A percentile compares a stretch with the other conserved stretches of the same genome.
Conservation (phyloP, 2,888 invertebrate genomes). For the Eupithecia tripunctaria region DNA sequence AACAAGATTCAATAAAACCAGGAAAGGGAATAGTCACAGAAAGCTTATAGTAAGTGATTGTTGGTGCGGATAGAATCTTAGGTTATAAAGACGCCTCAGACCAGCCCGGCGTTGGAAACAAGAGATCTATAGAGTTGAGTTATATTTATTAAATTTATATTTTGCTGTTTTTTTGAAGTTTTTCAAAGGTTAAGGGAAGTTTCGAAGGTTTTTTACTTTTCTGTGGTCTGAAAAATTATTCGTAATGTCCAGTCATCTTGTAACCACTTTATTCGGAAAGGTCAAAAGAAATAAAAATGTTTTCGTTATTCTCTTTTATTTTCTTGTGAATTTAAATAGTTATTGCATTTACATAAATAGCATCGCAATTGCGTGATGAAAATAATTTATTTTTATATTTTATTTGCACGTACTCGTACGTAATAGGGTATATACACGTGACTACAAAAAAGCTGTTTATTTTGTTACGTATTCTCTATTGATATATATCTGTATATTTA, state of each 20-base stretch:
- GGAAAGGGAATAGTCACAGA: constrained; percentile 63
- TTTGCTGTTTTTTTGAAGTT: not conserved
- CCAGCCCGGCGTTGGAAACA: constrained; percentile 58
- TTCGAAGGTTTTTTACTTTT: not conserved
- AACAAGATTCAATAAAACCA: constrained; percentile 61
- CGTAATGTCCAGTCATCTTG: not conserved
- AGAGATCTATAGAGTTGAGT: constrained; percentile 21
- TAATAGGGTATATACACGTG: too few species aligned
- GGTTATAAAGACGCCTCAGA: constrained; percentile 76
- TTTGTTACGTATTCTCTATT: too few species aligned
- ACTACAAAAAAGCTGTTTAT: too few species aligned
- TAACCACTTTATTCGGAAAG: not conserved
- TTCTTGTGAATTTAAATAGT: not conserved
- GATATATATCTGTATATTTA: too few species aligned
- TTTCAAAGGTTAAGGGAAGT: not conserved
- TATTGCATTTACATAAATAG: too few species aligned
- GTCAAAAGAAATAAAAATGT: not conserved
- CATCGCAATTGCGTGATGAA: too few species aligned
- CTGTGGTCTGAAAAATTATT: not conserved
- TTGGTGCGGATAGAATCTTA: constrained; percentile 66
- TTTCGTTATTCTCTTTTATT: not conserved
- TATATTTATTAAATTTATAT: not conserved
- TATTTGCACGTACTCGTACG: too few species aligned
- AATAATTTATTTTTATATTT: too few species aligned
- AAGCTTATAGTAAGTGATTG: constrained; percentile 67